A percentile compares a stretch with the other conserved stretches of the same genome.
Evolutionary conservation across 1,140 invertebrate genomes (phyloP).

Genomic region (Drosophila sp.): DNA sequence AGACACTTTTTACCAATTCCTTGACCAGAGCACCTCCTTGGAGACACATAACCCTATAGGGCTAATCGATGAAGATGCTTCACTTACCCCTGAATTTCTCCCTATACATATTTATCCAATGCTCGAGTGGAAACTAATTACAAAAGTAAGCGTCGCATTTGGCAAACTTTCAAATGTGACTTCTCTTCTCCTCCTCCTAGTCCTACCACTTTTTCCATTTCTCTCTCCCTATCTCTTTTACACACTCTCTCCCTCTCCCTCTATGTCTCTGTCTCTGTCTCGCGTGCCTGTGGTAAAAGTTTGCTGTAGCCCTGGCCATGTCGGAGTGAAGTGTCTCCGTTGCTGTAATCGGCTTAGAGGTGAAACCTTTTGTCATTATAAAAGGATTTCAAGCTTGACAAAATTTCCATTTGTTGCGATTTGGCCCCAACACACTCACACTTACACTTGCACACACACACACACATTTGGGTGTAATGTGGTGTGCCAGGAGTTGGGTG

Average conservation of each 20-base stretch:
- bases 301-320: slow-evolving; percentile 33
- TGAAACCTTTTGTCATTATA: slow-evolving; percentile 83
- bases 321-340: slow-evolving; percentile 45
- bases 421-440: slow-evolving; percentile 14
- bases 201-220: background rate
- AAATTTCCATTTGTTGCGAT: slow-evolving; percentile 81
- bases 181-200: background rate
- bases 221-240: background rate
- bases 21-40: background rate
- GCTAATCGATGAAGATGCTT: slow-evolving; percentile 9
- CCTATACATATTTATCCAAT: no score
- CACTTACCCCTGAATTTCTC: background rate
- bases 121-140: slow-evolving; percentile 50
- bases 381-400: slow-evolving; percentile 82
- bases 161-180: slow-evolving; percentile 40
- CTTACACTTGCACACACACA: slow-evolving; percentile 27
- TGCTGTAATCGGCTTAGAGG: slow-evolving; percentile 80
- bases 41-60: background rate
- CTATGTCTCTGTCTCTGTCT: background rate
- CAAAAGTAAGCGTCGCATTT: slow-evolving; percentile 44
- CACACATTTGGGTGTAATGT: slow-evolving; percentile 1
- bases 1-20: background rate
- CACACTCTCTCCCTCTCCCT: background rate
- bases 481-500: background rate
- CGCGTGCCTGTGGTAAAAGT: slow-evolving; percentile 30